These are phyloP conservation scores for Dallia pectoralis DNA, from an alignment of 2,797 vertebrate genomes.

Conservation along the genomic window DNA sequence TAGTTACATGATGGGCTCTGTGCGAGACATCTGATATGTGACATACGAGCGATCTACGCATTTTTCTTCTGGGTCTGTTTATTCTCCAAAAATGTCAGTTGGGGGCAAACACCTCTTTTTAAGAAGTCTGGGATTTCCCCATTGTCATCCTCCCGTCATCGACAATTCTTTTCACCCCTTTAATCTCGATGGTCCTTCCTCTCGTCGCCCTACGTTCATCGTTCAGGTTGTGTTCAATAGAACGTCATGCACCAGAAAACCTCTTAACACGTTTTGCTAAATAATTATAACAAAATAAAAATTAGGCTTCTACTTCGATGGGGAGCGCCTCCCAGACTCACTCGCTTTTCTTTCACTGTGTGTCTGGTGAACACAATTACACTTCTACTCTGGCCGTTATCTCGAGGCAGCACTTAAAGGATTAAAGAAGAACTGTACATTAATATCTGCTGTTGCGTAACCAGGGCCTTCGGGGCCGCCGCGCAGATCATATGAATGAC, in stretches of 20 bases:
- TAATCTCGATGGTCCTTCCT: constrained; percentile 21
- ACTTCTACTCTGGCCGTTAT: constrained; percentile 1
- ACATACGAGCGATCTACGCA: constrained; percentile 12
- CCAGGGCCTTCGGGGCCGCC: neutral
- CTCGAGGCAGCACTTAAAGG: neutral
- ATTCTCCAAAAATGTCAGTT: constrained; percentile 28
- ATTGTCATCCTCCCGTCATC: neutral
- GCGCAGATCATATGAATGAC: constrained; percentile 8
- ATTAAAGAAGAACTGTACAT: constrained; percentile 5
- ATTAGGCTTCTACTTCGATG: neutral
- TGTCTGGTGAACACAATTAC: neutral
- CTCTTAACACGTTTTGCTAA: neutral
- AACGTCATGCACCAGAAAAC: neutral
- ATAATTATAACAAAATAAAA: neutral
- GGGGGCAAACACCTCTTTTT: constrained; percentile 31
- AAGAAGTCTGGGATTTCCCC: constrained; percentile 12
- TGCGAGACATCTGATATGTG: neutral
- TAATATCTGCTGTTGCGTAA: constrained; percentile 30
- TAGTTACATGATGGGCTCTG: neutral
- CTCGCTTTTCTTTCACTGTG: neutral
- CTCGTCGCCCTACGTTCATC: neutral
- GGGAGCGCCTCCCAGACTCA: neutral
- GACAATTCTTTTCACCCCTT: neutral
- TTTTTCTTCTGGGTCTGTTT: constrained; percentile 28
- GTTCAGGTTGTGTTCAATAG: neutral